Percentiles rank a stretch among this genome's conserved stretches.
These are phyloP conservation scores for Neotoxoptera formosana DNA, from an alignment of 1,140 invertebrate species.

Conservation along the genomic window DNA sequence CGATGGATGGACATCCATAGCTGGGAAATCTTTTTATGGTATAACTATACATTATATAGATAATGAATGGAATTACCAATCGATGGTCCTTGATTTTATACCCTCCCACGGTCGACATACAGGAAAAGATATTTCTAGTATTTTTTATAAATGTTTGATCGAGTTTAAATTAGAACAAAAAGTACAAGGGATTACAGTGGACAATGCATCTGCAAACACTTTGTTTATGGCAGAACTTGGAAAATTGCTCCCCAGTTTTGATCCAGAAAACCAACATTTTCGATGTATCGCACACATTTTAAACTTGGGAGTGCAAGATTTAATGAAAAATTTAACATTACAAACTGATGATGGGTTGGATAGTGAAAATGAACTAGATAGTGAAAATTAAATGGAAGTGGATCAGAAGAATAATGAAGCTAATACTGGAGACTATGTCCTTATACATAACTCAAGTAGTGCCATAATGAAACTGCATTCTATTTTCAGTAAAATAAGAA, in stretches of 20 bases:
- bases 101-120: neutral
- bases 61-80: constrained; percentile 18
- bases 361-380: neutral
- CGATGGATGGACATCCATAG: constrained; percentile 31
- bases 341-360: neutral
- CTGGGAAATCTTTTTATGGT: neutral
- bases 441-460: neutral
- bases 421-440: neutral
- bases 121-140: too few species aligned
- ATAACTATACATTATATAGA: constrained; percentile 1
- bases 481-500: constrained; percentile 58
- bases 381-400: neutral
- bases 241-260: constrained; percentile 55
- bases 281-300: constrained; percentile 61
- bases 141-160: too few species aligned
- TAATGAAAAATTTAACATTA: constrained; percentile 58
- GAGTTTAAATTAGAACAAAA: neutral
- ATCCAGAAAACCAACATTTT: constrained; percentile 61
- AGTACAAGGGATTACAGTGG: constrained; percentile 58
- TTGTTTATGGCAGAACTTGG: constrained; percentile 36
- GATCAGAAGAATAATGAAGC: neutral
- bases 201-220: constrained; percentile 58
- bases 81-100: constrained; percentile 21
- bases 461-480: constrained; percentile 27
- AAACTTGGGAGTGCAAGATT: constrained; percentile 61